phyloP scores from a whole-genome alignment of 2,888 invertebrate species.

The Metallyticus violacea region DNA sequence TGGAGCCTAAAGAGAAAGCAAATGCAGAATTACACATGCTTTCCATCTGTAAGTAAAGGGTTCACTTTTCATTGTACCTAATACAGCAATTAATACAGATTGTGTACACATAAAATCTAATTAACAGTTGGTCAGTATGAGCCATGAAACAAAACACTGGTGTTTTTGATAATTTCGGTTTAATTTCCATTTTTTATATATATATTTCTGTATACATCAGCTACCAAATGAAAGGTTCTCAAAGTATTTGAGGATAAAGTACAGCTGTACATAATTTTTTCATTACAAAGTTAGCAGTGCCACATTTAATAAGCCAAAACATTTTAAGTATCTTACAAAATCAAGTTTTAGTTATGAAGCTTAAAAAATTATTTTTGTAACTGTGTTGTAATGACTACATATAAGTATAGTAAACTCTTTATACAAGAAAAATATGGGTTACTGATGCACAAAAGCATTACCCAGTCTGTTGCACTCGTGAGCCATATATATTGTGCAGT shows the following conservation, averaged over 20 bases:
- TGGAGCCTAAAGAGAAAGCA: no score
- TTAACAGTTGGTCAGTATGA: no score
- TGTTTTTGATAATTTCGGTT: neutral
- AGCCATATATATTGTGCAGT: neutral
- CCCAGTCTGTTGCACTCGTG: no score
- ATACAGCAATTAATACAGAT: no score
- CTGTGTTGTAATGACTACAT: no score
- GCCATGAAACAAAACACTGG: neutral
- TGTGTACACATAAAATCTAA: no score
- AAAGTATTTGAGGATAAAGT: neutral
- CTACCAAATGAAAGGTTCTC: neutral
- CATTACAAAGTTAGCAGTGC: neutral
- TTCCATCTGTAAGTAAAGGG: no score
- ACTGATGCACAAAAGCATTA: no score
- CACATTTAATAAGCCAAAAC: neutral
- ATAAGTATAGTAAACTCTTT: no score
- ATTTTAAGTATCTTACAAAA: neutral
- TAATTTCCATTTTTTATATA: neutral
- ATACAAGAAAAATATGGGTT: no score
- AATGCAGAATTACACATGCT: no score
- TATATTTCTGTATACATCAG: slow-evolving; percentile 1
- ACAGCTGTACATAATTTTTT: neutral
- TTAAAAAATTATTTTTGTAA: neutral
- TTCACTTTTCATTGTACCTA: no score
- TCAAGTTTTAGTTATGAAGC: neutral